Evolutionary conservation across 2,113 vertebrate genomes (phyloP), one percentile per base, ranked within the genome.

Genomic region (Antennarius striatus): DNA sequence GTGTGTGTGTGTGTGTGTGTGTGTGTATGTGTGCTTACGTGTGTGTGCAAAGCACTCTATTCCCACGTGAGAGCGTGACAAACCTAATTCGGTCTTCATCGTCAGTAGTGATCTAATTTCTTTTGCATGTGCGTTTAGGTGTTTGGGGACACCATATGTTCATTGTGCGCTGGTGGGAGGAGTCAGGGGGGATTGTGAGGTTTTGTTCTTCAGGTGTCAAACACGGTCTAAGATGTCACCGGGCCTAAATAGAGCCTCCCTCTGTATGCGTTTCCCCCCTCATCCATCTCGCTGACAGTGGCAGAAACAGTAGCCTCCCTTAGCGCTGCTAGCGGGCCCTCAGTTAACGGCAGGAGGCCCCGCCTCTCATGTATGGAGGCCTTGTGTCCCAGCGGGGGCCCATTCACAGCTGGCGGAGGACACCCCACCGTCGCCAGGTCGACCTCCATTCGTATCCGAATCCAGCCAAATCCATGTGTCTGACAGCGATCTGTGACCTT

Each of bases 261-360:
- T 78, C 53, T 68, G 51, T 48, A 42, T 58, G 66, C 52, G 68
- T 72, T 78, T 76, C 67, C 79, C 73, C 51, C 68, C 73, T 88
- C 84, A 86, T 89, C 84, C 79, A 84, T 90, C 87, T 88, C 84
- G 67, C 68, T 83, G 84, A 88, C 82, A 86, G 73, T 75, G 58
- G 79, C 67, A 74, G 85, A 82, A 87, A 88, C 81, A 84, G 84
- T 64, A 88, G 74, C 81, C 82, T 86, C 84, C 79, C 77, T 2
- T 6, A 75, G 82, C 48, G 61, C 70, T 59, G 22, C 22, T 14
- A 4, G 39, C 3, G 75, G 73, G 52, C 63, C 65, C 71, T 56
- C 32, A 0, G 51, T 5, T 53, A 55, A 56, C 82, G 55, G 81
- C 6, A 45, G 85, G 87, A 71, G 78, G 68, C 68, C 80, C 39